These are phyloP conservation scores for Buathra laborator DNA, from an alignment of 2,888 invertebrate species.

Conservation along the genomic window DNA sequence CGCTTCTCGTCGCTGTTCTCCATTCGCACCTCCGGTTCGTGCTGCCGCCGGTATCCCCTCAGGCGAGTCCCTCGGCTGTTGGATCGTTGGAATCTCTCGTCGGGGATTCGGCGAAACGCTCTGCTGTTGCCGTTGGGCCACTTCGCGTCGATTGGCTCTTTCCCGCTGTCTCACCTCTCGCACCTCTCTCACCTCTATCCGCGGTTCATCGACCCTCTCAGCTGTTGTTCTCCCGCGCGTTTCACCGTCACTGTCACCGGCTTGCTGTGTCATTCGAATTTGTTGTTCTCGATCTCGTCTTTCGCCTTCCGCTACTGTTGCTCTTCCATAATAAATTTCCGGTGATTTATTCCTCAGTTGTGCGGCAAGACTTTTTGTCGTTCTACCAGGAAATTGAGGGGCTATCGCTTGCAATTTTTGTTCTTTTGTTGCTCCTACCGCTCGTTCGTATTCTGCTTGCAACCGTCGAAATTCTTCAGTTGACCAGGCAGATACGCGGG, in stretches of 20 bases:
- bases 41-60: too few relatives aligned
- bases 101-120: neutral
- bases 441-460: neutral
- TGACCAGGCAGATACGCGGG: neutral
- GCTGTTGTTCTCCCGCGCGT: neutral
- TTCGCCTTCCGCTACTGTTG: neutral
- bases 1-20: neutral
- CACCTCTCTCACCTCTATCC: neutral
- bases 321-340: constrained; percentile 6
- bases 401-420: neutral
- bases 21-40: neutral
- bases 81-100: neutral
- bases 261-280: neutral
- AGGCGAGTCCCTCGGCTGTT: too few relatives aligned
- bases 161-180: neutral
- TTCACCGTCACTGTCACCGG: neutral
- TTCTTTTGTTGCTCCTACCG: neutral
- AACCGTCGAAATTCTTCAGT: neutral
- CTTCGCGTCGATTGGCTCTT: neutral
- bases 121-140: neutral
- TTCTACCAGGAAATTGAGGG: neutral
- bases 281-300: neutral
- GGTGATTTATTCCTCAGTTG: neutral
- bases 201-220: neutral
- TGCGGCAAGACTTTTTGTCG: neutral